Evolutionary conservation across 2,113 vertebrate species (phyloP).

Genomic region (Cryptotis parvus): DNA sequence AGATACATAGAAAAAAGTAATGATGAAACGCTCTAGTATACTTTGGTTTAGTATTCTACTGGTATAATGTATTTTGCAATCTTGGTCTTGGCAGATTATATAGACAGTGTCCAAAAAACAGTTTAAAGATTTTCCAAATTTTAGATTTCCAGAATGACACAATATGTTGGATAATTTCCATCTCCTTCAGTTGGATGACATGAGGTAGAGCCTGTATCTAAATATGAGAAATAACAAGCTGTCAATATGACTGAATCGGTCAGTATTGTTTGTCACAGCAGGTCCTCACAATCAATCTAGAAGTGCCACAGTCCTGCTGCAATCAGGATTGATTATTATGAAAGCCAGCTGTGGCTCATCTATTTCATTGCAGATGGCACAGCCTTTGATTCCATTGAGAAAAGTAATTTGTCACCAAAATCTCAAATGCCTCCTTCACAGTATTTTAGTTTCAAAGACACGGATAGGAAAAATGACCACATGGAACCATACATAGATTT

Average conservation of each 20-base stretch:
- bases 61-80: not conserved
- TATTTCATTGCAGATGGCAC: constrained; percentile 73
- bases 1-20: not conserved
- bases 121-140: constrained; percentile 49
- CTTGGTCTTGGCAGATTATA: not conserved
- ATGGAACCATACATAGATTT: constrained; percentile 55
- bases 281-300: constrained; percentile 61
- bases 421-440: constrained; percentile 68
- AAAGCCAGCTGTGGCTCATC: constrained; percentile 77
- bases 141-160: not conserved
- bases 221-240: constrained; percentile 68
- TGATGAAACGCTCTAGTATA: not conserved
- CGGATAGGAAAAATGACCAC: constrained; percentile 61
- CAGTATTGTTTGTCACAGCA: constrained; percentile 66
- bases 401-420: constrained; percentile 75
- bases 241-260: constrained; percentile 66
- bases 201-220: constrained; percentile 41
- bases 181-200: constrained; percentile 20
- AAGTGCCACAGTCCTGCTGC: constrained; percentile 54
- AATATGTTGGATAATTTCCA: not conserved
- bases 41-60: not conserved
- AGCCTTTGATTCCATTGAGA: constrained; percentile 74
- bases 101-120: not conserved
- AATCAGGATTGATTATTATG: constrained; percentile 75
- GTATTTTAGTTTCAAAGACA: constrained; percentile 76